Evolutionary conservation across 2,113 vertebrate species (phyloP), one percentile per base, ranked within the genome.

Genomic region (Chaenogobius annularis): DNA sequence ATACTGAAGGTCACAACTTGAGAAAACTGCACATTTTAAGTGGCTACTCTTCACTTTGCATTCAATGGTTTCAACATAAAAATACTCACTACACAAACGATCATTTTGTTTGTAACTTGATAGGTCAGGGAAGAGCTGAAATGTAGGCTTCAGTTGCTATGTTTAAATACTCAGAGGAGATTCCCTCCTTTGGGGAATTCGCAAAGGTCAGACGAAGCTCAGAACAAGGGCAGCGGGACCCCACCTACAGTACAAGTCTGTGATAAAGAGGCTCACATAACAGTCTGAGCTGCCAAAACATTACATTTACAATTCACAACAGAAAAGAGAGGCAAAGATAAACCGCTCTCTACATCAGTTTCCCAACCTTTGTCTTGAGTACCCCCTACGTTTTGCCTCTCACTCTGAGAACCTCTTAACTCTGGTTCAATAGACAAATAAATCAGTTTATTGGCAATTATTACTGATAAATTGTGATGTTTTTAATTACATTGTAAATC

Each of bases 161-260:
- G 58, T 61, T 35, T 63, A 63, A 63, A 63, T 63, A 62, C 61
- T 63, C 61, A 63, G 61, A 63, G 61, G 61, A 63, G 35, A 63
- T 40, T 63, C 15, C 17, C 61, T n/a, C 61, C 61, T 63, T 63
- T 63, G 61, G 61, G 61, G 61, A 63, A 63, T 63, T 63, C 61
- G 43, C 61, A 63, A 63, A 35, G 61, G 61, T 43, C 61, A 63
- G 61, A 40, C 35, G 19, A 63, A 63, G 35, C 61, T 40, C 35
- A 40, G 17, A 63, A 63, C 61, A 63, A 63, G 61, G 61, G 35
- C 61, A 63, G 61, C 10, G 19, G 35, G 35, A 43, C 35, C 19
- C 61, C 61, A 63, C 61, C 61, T 63, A 63, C 35, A n/a, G 35
- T 63, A n/a, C 35, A 63, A 63, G 61, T 43, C 61, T 63, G 61